Evolutionary conservation across 2,888 invertebrate genomes (phyloP).

Genomic region (Gastrophysa polygoni): DNA sequence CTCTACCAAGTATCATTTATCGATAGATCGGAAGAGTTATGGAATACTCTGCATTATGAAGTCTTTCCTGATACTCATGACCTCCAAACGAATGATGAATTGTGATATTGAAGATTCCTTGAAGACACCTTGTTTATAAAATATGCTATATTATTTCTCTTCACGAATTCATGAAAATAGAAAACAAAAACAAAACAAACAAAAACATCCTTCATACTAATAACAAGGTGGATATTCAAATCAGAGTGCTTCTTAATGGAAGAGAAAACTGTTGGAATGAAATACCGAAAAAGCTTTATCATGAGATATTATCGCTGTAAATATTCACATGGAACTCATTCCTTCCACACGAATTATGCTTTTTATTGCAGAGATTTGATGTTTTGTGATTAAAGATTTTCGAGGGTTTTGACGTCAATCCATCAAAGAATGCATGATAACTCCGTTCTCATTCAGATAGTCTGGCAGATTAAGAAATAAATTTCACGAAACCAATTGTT

Average conservation of each 20-base stretch:
- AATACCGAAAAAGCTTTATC: not conserved
- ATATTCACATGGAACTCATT: no score
- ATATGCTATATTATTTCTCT: no score
- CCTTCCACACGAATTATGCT: not conserved
- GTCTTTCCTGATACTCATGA: no score
- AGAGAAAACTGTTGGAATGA: no score
- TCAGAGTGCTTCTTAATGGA: not conserved
- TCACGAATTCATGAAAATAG: no score
- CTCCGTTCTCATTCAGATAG: not conserved
- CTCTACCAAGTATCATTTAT: no score
- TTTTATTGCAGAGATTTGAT: not conserved
- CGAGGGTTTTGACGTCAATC: not conserved
- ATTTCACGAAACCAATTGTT: conserved; percentile 7
- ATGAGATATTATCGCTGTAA: no score
- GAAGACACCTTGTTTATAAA: no score
- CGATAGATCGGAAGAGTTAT: no score
- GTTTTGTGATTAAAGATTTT: not conserved
- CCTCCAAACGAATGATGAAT: no score
- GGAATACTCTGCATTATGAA: no score
- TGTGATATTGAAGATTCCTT: no score
- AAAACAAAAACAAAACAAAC: not conserved
- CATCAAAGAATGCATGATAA: not conserved
- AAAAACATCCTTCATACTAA: not conserved
- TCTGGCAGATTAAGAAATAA: not conserved
- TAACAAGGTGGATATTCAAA: not conserved